Base-by-base conservation (phyloP, 1,140 invertebrate species). In the Plectrocnemia conspersa region DNA sequence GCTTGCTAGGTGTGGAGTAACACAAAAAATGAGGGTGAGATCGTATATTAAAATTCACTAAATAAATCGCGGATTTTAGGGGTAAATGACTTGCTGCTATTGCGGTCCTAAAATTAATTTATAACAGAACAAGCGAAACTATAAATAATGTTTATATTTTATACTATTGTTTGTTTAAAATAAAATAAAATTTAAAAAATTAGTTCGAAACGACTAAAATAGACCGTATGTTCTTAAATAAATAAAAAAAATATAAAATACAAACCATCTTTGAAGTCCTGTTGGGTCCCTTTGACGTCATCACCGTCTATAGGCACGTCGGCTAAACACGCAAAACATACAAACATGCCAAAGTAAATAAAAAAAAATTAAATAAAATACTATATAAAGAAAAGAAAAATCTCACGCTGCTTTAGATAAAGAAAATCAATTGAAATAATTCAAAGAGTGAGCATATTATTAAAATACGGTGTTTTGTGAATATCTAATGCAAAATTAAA, bases 271-370 rank as follows among this genome's bases (percentile, higher is more conserved):
- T 29, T 21, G 18, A 11, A 10, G 10, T 25, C 49, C 9, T 7
- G 9, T 13, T 52, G 49, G 15, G 27, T 42, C 21, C 22, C n/a
- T 13, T 18, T 10, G 2, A 27, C 48, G 23, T 23, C 44, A 23
- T 56, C 55, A 11, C 54, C 55, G 16, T 33, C 36, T 16, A 55
- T 49, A 29, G 58, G 48, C 16, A 52, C 50, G 52, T 61, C 55
- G 24, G 59, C 54, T 57, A 50, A 46, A 55, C 33, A 55, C 33
- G 46, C 46, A 13, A 48, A 6, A 38, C 15, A 9, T 38, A 38
- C n/a, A n/a, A n/a, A n/a, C n/a, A n/a, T n/a, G n/a, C n/a, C n/a
- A n/a, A n/a, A n/a, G n/a, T n/a, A n/a, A n/a, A n/a, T n/a, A n/a
- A 45, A 11, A 15, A 4, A 45, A 45, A 27, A 7, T 27, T 9